Evolutionary conservation across 2,888 invertebrate species (phyloP).

Genomic region (Pristionchus exspectatus): DNA sequence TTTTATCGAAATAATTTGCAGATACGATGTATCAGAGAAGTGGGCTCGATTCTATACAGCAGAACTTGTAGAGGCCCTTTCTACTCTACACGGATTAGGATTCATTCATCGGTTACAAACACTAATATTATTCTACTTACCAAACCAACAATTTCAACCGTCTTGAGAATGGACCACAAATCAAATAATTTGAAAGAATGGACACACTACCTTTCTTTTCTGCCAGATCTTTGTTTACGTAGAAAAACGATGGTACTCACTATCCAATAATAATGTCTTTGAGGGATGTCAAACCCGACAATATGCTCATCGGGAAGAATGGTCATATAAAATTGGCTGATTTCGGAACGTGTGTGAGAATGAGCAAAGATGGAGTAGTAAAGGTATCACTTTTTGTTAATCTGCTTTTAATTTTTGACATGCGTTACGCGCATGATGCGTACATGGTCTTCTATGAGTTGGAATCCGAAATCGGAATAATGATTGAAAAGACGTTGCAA

Average conservation of each 20-base stretch:
- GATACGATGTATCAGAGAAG: constrained; percentile 98
- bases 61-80: constrained; percentile 96
- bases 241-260: too few species aligned
- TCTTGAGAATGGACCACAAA: too few species aligned
- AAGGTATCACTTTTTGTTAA: constrained; percentile 80
- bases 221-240: too few species aligned
- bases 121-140: too few species aligned
- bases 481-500: too few species aligned
- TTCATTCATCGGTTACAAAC: constrained; percentile 81
- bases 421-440: too few species aligned
- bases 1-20: background rate
- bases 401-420: too few species aligned
- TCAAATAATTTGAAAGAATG: too few species aligned
- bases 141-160: too few species aligned
- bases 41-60: constrained; percentile 99
- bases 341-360: constrained; percentile 99
- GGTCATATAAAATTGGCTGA: constrained; percentile 99
- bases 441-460: too few species aligned
- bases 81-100: constrained; percentile 98
- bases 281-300: constrained; percentile 92
- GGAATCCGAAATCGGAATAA: too few species aligned
- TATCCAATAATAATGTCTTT: background rate
- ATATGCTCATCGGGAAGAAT: constrained; percentile 73
- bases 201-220: too few species aligned
- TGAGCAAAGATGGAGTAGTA: constrained; percentile 84